Conservation (phyloP, 2,113 vertebrate species). For the Pseudopipra pipra region DNA sequence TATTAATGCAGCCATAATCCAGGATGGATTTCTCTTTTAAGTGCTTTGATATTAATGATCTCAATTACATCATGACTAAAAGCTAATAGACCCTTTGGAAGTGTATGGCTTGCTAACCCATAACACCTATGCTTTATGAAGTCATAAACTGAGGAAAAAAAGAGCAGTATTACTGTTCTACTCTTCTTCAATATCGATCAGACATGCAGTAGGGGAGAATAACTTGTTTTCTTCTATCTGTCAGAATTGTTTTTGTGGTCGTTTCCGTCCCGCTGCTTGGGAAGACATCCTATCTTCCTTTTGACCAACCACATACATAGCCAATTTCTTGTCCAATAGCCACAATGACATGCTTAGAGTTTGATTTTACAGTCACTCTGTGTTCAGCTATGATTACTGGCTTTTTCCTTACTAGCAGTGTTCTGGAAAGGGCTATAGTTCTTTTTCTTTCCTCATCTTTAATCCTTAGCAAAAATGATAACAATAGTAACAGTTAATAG, state of each 20-base stretch:
- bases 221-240: background rate
- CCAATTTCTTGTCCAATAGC: background rate
- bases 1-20: background rate
- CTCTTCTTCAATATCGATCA: accelerated
- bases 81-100: background rate
- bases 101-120: background rate
- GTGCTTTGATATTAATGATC: background rate
- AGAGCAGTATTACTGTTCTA: background rate
- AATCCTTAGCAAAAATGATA: background rate
- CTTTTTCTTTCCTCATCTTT: background rate
- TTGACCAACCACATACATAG: background rate
- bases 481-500: background rate
- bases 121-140: background rate
- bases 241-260: background rate
- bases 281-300: background rate
- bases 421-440: background rate
- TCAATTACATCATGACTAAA: background rate
- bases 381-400: background rate
- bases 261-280: background rate
- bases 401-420: background rate
- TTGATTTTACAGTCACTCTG: background rate
- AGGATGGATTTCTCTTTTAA: background rate
- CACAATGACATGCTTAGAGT: background rate
- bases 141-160: background rate
- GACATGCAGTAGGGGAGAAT: background rate